Percentiles rank a stretch among this genome's conserved stretches.
Conservation (phyloP, 2,797 vertebrate genomes). For the Smutsia temminckii region DNA sequence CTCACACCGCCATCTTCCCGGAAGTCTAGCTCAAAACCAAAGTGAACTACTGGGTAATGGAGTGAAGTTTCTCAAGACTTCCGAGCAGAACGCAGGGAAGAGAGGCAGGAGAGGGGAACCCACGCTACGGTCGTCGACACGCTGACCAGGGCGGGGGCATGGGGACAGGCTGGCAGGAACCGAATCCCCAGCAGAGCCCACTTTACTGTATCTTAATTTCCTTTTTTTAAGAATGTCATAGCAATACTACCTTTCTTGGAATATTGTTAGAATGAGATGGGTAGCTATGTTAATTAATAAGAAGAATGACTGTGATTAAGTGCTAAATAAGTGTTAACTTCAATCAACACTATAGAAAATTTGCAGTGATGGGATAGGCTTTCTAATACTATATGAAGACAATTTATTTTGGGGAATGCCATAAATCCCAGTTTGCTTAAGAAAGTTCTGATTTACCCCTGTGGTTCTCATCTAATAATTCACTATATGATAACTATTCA, state of each 20-base stretch:
- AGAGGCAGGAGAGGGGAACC: too few species aligned
- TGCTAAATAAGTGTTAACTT: not conserved
- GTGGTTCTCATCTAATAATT: not conserved
- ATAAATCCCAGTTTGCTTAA: not conserved
- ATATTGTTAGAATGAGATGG: not conserved
- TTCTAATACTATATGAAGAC: not conserved
- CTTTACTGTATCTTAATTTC: not conserved
- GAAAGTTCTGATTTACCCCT: not conserved
- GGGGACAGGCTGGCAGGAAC: too few species aligned
- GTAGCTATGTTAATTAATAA: not conserved
- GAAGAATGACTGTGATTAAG: not conserved
- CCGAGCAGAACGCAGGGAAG: too few species aligned
- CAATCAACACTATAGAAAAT: not conserved
- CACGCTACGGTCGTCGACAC: too few species aligned
- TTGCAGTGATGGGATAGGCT: not conserved
- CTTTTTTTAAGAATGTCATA: not conserved
- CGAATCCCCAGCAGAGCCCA: too few species aligned
- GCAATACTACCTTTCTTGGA: not conserved
- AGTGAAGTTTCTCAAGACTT: too few species aligned
- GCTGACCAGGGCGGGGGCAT: too few species aligned
- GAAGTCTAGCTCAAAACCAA: too few species aligned
- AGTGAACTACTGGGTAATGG: too few species aligned
- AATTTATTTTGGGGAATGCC: not conserved
- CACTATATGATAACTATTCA: not conserved
- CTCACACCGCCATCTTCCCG: too few species aligned